These are phyloP conservation scores for Strigamia crassipes DNA, from an alignment of 2,888 invertebrate genomes.

Conservation along the genomic window DNA sequence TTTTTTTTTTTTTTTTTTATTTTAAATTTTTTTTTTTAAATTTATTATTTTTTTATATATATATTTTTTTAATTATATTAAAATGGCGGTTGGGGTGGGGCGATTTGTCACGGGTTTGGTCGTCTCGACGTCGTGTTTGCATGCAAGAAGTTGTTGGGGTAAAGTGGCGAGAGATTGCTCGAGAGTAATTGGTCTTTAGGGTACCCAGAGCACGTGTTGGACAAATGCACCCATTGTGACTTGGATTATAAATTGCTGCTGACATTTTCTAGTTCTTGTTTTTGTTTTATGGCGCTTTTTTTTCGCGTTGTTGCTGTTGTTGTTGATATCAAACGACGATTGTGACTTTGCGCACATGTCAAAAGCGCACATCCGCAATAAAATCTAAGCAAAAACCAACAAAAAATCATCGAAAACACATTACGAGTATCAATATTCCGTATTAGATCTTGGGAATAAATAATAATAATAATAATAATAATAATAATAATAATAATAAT, in stretches of 20 bases:
- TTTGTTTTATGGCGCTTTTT: too few species aligned
- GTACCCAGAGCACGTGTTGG: conserved; percentile 24
- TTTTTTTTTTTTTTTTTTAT: not conserved
- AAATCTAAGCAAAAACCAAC: too few species aligned
- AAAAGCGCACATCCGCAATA: too few species aligned
- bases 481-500: too few species aligned
- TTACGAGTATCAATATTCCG: too few species aligned
- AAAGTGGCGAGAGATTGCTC: conserved; percentile 12
- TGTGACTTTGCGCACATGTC: too few species aligned
- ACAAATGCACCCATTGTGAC: conserved; percentile 15
- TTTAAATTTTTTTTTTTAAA: too few species aligned
- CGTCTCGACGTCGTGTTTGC: not conserved
- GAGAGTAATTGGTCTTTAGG: conserved; percentile 22
- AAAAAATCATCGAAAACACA: too few species aligned
- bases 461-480: too few species aligned
- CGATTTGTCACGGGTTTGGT: not conserved
- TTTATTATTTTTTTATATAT: not conserved
- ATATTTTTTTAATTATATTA: not conserved
- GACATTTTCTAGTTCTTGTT: not conserved
- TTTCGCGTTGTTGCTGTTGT: too few species aligned
- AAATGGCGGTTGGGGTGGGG: not conserved
- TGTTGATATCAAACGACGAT: too few species aligned
- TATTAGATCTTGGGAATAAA: too few species aligned
- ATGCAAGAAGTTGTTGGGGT: conserved; percentile 13
- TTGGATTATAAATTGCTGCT: conserved; percentile 12